phyloP scores from a whole-genome alignment of 1,140 invertebrate species.

The Drosophila insularis region DNA sequence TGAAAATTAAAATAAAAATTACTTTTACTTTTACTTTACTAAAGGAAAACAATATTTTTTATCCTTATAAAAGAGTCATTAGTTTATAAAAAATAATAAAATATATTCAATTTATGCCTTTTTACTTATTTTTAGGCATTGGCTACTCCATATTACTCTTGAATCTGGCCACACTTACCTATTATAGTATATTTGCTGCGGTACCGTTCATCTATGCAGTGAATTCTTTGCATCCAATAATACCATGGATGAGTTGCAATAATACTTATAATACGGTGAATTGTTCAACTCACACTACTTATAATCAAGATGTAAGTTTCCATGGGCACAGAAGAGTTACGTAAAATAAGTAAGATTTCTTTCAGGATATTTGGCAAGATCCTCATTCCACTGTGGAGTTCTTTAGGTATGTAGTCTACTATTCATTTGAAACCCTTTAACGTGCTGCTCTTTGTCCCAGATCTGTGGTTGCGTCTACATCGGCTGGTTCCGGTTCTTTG shows the following conservation, averaged over 20 bases:
- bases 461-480: conserved; percentile 54
- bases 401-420: conserved; percentile 48
- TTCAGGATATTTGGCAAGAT: conserved; percentile 24
- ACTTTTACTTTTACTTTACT: too few species aligned
- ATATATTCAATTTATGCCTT: not conserved
- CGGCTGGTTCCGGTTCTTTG: conserved; percentile 28
- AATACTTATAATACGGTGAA: conserved; percentile 70
- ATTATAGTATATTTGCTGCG: conserved; percentile 70
- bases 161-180: conserved; percentile 70
- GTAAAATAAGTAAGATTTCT: not conserved
- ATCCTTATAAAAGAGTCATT: not conserved
- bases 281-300: conserved; percentile 64
- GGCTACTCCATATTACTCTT: conserved; percentile 73
- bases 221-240: conserved; percentile 49
- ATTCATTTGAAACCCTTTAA: not conserved
- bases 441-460: conserved; percentile 17
- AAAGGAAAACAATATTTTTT: too few species aligned
- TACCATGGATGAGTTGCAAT: conserved; percentile 79
- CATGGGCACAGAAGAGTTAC: not conserved
- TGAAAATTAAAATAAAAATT: too few species aligned
- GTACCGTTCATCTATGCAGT: conserved; percentile 73
- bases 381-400: conserved; percentile 74
- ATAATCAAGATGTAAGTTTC: conserved; percentile 52
- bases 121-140: conserved; percentile 50
- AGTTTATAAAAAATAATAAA: not conserved